phyloP scores from a whole-genome alignment of 2,888 invertebrate species.

The Calephelis perditalis region DNA sequence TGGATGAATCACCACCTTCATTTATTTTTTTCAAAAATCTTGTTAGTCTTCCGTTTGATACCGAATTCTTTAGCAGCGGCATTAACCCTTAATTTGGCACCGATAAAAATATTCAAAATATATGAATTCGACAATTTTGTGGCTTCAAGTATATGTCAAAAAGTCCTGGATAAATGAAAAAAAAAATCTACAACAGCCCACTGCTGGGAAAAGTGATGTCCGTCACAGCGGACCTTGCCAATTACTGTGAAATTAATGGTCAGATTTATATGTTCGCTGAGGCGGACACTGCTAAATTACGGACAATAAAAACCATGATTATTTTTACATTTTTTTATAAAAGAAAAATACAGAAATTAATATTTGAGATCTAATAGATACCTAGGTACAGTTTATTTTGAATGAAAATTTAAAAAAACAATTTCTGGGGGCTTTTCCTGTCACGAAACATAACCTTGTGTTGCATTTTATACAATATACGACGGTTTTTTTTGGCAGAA shows the following conservation, averaged over 20 bases:
- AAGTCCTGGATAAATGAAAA: not conserved
- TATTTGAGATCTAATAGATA: slow-evolving; percentile 16
- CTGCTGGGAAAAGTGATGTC: slow-evolving; percentile 12
- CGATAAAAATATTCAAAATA: too few species aligned
- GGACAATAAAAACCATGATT: not conserved
- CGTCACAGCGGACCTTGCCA: slow-evolving; percentile 11
- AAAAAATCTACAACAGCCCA: slow-evolving; percentile 11
- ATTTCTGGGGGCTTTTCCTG: slow-evolving; percentile 28
- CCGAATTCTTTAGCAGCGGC: slow-evolving; percentile 31
- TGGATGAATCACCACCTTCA: slow-evolving; percentile 25
- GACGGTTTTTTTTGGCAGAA: slow-evolving; percentile 28
- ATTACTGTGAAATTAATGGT: slow-evolving; percentile 8
- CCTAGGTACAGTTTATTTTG: slow-evolving; percentile 18
- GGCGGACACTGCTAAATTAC: slow-evolving; percentile 1
- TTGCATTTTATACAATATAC: slow-evolving; percentile 32
- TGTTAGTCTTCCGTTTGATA: slow-evolving; percentile 32
- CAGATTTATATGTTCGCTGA: slow-evolving; percentile 12
- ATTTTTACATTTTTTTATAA: slow-evolving; percentile 4
- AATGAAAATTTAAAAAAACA: slow-evolving; percentile 25
- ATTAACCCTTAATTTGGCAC: slow-evolving; percentile 22
- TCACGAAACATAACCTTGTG: slow-evolving; percentile 28
- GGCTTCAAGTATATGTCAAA: slow-evolving; percentile 1
- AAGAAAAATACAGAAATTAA: slow-evolving; percentile 16
- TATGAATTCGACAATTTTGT: too few species aligned
- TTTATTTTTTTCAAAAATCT: slow-evolving; percentile 32